Evolutionary conservation across 1,140 invertebrate genomes (phyloP).

Genomic region (Caenorhabditis tropicalis): DNA sequence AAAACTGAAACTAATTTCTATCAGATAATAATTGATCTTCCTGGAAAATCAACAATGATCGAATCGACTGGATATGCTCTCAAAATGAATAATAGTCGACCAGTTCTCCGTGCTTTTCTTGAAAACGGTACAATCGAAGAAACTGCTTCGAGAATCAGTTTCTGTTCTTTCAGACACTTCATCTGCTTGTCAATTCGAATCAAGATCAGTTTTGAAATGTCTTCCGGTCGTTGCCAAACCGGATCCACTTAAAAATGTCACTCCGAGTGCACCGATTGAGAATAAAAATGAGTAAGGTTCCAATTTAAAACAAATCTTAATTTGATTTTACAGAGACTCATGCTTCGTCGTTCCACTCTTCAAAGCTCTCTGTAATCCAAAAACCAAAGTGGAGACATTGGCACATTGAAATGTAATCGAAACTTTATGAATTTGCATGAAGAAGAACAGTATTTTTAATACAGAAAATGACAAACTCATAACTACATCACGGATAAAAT

Average conservation of each 20-base stretch:
- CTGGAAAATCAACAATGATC: slow-evolving; percentile 8
- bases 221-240: neutral
- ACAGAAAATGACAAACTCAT: neutral
- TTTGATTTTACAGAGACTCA: neutral
- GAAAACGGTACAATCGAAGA: neutral
- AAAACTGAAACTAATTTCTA: too few relatives aligned
- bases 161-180: neutral
- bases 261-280: neutral
- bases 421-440: too few relatives aligned
- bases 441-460: too few relatives aligned
- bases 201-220: neutral
- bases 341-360: slow-evolving; percentile 1
- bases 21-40: too few relatives aligned
- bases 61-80: slow-evolving; percentile 12
- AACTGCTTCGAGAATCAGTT: neutral
- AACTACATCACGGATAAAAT: neutral
- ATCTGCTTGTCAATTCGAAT: slow-evolving; percentile 8
- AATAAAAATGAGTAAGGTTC: neutral
- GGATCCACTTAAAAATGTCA: neutral
- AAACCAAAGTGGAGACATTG: neutral
- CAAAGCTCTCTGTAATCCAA: slow-evolving; percentile 25
- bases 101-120: neutral
- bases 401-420: neutral
- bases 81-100: slow-evolving; percentile 18
- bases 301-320: neutral